Percentiles rank a stretch among this genome's conserved stretches.
Evolutionary conservation across 1,140 invertebrate species (phyloP).

Genomic region (Leucophenga varia): DNA sequence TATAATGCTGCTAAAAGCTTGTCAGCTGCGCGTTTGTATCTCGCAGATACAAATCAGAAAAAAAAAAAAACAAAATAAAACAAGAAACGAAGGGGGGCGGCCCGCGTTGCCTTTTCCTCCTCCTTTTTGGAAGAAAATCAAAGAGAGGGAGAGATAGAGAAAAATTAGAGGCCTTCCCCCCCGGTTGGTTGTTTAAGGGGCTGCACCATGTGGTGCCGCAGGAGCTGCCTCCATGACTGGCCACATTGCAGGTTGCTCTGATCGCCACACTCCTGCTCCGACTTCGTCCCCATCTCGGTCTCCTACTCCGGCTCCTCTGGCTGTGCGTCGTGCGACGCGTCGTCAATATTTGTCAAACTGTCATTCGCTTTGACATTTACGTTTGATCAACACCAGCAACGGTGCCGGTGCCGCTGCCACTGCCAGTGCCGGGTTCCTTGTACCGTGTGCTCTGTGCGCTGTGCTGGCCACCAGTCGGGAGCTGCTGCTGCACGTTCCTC

Average conservation of each 20-base stretch:
- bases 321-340: constrained; percentile 41
- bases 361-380: constrained; percentile 50
- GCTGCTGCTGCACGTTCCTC: constrained; percentile 6
- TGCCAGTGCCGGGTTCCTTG: too few relatives aligned
- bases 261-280: constrained; percentile 13
- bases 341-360: constrained; percentile 53
- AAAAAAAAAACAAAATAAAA: too few relatives aligned
- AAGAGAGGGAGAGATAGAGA: too few relatives aligned
- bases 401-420: not conserved
- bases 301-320: not conserved
- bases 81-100: too few relatives aligned
- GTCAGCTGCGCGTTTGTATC: constrained; percentile 40
- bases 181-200: too few relatives aligned
- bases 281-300: not conserved
- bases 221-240: constrained; percentile 1
- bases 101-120: not conserved
- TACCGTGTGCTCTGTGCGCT: too few relatives aligned
- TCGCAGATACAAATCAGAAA: constrained; percentile 44
- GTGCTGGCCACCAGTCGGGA: constrained; percentile 15
- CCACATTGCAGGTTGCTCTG: constrained; percentile 4
- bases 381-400: constrained; percentile 45
- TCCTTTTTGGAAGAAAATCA: too few relatives aligned
- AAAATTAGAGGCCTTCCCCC: too few relatives aligned
- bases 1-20: constrained; percentile 53
- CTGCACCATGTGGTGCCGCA: constrained; percentile 1